Evolutionary conservation across 2,113 vertebrate genomes (phyloP).

Genomic region (Tapirus terrestris): DNA sequence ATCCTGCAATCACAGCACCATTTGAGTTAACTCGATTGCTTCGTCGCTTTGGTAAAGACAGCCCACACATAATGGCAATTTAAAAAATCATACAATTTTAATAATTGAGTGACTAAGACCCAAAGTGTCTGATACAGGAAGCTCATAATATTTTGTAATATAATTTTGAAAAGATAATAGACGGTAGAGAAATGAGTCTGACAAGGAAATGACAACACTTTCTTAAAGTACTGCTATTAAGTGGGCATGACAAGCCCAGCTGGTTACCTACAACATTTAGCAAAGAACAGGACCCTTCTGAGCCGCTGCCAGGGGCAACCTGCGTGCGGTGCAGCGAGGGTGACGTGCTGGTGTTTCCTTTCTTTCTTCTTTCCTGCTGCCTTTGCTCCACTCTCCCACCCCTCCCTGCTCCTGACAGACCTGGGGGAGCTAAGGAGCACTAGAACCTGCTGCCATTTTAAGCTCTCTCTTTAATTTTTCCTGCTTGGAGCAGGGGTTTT

Average conservation of each 20-base stretch:
- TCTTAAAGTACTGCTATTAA: conserved; percentile 78
- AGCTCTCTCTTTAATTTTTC: conserved; percentile 13
- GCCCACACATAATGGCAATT: conserved; percentile 81
- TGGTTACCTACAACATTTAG: conserved; percentile 56
- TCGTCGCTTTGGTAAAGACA: conserved; percentile 76
- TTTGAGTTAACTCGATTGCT: conserved; percentile 80
- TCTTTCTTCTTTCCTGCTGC: not conserved
- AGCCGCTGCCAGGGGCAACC: not conserved
- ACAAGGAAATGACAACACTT: conserved; percentile 81
- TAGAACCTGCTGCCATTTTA: not conserved
- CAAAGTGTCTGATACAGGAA: conserved; percentile 84
- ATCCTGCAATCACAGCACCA: conserved; percentile 75
- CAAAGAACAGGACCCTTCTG: not conserved
- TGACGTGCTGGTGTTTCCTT: not conserved
- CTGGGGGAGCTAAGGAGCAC: not conserved
- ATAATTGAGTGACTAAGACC: conserved; percentile 85
- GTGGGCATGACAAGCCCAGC: conserved; percentile 61
- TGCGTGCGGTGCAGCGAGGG: not conserved
- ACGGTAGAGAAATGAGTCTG: conserved; percentile 78
- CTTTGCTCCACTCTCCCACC: not conserved
- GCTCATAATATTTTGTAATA: conserved; percentile 84
- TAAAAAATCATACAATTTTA: conserved; percentile 83
- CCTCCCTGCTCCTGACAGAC: not conserved
- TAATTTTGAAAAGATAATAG: conserved; percentile 83
- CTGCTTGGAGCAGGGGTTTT: not conserved